Conservation (phyloP, 2,888 invertebrate species). For the Apamea crenata region DNA sequence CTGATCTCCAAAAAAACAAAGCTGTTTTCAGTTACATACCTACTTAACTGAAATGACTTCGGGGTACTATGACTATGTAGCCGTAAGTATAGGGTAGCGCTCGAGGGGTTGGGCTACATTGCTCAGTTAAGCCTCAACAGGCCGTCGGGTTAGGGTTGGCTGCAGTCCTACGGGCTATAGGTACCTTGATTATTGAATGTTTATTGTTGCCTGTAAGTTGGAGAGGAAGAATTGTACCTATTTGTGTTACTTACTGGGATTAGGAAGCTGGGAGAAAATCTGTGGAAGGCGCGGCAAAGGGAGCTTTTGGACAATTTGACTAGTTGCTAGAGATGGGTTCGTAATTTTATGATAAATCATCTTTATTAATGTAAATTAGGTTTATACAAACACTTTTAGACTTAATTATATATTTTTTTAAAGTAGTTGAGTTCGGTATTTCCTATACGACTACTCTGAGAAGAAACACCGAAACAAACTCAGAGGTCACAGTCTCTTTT, state of each 20-base stretch:
- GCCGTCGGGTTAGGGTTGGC: conserved; percentile 67
- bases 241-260: not conserved
- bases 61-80: not conserved
- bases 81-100: conserved; percentile 21
- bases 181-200: conserved; percentile 49
- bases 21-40: not conserved
- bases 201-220: conserved; percentile 22
- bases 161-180: conserved; percentile 25
- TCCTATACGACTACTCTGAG: not conserved
- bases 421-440: not conserved
- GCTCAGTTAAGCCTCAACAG: conserved; percentile 57
- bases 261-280: not conserved
- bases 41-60: not conserved
- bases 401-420: not conserved
- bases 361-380: not conserved
- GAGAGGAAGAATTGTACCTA: not conserved
- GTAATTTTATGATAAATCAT: not conserved
- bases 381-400: not conserved
- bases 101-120: conserved; percentile 49
- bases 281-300: not conserved
- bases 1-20: not conserved
- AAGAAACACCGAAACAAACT: not conserved
- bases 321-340: not conserved
- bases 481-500: too few species aligned
- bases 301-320: too few species aligned